These are phyloP conservation scores for Hemicentrotus pulcherrimus DNA, from an alignment of 35 echinoderm and acorn worm genomes.

Conservation along the genomic window DNA sequence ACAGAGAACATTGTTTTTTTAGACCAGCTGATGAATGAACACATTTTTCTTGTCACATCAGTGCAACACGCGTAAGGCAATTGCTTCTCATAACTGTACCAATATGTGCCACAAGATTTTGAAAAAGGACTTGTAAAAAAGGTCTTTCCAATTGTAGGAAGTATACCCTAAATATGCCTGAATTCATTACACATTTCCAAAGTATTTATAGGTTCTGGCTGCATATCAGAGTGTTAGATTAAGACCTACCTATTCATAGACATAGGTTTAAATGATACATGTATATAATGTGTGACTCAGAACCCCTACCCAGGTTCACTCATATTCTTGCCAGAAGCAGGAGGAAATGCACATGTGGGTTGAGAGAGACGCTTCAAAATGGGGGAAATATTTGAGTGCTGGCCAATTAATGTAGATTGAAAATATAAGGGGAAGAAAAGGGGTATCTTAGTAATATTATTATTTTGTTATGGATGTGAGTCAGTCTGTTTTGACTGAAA, in stretches of 20 bases:
- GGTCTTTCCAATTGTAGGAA: background rate
- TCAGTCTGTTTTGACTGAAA: background rate
- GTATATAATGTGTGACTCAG: background rate
- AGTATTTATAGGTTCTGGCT: constrained; percentile 38
- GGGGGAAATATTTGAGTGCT: background rate
- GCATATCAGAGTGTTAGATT: background rate
- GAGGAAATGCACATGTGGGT: background rate
- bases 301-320: background rate
- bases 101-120: background rate
- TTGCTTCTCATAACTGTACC: background rate
- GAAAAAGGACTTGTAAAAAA: background rate
- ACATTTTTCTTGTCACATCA: too few species aligned
- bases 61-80: too few species aligned
- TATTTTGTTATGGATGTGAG: background rate
- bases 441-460: background rate
- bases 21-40: too few species aligned
- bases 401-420: background rate
- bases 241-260: background rate
- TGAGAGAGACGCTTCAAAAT: background rate
- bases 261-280: background rate
- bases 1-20: too few species aligned
- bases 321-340: background rate
- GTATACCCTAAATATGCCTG: background rate
- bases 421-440: constrained; percentile 13
- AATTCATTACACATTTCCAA: constrained; percentile 18